These are phyloP conservation scores for Lomographa bimaculata DNA, from an alignment of 2,888 invertebrate genomes.

Conservation along the genomic window DNA sequence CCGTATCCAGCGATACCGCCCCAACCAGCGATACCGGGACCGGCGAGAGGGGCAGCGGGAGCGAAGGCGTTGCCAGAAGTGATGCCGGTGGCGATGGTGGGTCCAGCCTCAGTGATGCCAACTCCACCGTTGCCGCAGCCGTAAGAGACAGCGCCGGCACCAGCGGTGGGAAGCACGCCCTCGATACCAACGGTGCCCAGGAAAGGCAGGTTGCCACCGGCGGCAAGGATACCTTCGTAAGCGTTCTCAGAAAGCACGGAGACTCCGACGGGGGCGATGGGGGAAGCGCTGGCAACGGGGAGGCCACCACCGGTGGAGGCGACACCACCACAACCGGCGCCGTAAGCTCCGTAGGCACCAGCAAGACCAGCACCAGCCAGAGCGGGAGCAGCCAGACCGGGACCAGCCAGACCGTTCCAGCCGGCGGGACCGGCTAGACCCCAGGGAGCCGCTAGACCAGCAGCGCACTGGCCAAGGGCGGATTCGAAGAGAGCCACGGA, in stretches of 20 bases:
- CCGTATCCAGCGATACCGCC: constrained; percentile 6
- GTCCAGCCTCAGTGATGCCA: constrained; percentile 14
- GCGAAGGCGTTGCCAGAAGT: constrained; percentile 17
- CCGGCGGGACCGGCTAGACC: not conserved
- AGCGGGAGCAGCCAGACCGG: not conserved
- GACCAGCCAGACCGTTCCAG: constrained; percentile 4
- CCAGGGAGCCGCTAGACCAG: constrained; percentile 1
- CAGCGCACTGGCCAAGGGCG: no score
- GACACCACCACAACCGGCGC: constrained; percentile 8
- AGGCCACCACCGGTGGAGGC: constrained; percentile 17
- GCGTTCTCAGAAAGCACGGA: constrained; percentile 26
- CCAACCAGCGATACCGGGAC: constrained; percentile 1
- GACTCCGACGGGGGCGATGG: constrained; percentile 32
- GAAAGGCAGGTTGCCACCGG: constrained; percentile 38
- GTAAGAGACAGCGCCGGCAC: constrained; percentile 37
- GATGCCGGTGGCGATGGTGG: constrained; percentile 18
- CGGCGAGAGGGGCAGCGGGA: not conserved
- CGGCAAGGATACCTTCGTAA: constrained; percentile 11
- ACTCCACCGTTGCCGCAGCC: constrained; percentile 20
- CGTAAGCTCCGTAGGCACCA: constrained; percentile 4
- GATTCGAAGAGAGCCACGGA: constrained; percentile 3
- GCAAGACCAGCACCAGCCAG: constrained; percentile 6
- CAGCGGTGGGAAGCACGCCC: constrained; percentile 40
- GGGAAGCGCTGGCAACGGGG: constrained; percentile 28
- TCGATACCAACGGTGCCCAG: constrained; percentile 41